Conservation (phyloP, 1,140 invertebrate species). For the Drosophila persimilis region DNA sequence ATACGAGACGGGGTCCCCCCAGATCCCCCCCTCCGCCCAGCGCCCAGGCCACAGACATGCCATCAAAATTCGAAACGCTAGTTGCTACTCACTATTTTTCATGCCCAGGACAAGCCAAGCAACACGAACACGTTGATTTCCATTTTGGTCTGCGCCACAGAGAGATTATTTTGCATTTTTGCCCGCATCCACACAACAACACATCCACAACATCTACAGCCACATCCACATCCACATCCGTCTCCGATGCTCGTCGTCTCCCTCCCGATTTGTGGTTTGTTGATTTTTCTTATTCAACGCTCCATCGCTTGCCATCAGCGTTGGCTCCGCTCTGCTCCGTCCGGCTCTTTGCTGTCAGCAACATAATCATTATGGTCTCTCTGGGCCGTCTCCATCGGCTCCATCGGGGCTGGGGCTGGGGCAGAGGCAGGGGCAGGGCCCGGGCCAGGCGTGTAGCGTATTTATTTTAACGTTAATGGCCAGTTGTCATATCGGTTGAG, state of each 20-base stretch:
- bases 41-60: slow-evolving; percentile 24
- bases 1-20: slow-evolving; percentile 29
- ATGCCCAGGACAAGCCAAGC: slow-evolving; percentile 44
- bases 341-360: slow-evolving; percentile 31
- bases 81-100: slow-evolving; percentile 62
- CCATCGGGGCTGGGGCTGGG: slow-evolving; percentile 30
- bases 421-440: slow-evolving; percentile 25
- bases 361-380: slow-evolving; percentile 54
- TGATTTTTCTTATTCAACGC: slow-evolving; percentile 68
- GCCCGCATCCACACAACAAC: background rate
- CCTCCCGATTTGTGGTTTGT: slow-evolving; percentile 59
- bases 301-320: slow-evolving; percentile 42
- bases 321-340: slow-evolving; percentile 3
- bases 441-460: slow-evolving; percentile 45
- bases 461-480: slow-evolving; percentile 68
- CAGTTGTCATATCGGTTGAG: slow-evolving; percentile 60
- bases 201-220: background rate
- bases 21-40: slow-evolving; percentile 7
- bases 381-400: slow-evolving; percentile 6
- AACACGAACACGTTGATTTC: slow-evolving; percentile 41
- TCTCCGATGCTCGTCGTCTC: slow-evolving; percentile 22
- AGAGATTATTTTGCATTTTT: slow-evolving; percentile 64
- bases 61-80: slow-evolving; percentile 59
- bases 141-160: slow-evolving; percentile 46
- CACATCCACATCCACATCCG: slow-evolving; percentile 17